Evolutionary conservation across 2,797 vertebrate genomes (phyloP), one percentile per base, ranked within the genome.

Genomic region (Buphagus erythrorhynchus): DNA sequence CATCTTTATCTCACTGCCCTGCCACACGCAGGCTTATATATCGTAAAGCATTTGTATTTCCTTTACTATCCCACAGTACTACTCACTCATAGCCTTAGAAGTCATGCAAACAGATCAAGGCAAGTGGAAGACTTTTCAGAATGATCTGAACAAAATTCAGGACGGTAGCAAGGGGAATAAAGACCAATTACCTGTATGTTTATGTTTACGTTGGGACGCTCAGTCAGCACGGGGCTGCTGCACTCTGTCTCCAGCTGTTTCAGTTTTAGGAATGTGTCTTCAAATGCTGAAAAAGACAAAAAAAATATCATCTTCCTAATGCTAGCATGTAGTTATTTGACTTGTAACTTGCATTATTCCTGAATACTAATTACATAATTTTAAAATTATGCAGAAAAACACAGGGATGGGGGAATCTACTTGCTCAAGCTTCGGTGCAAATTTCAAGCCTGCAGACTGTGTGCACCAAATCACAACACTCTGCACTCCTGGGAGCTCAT

Each of bases 241-340:
- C 21, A 40, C 81, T 99, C 99, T 57, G 98, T 71, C 90, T 99
- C 99, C 93, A 99, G 96, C 88, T 99, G 98, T 63, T 99, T 99
- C 89, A 99, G 97, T 74, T 98, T 99, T 82, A 98, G 97, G 40
- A 99, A 98, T 1, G 97, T 91, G 43, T 99, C 99, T 98, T 97
- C 97, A 80, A 97, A 96, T 6, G 79, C 98, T 98, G 67, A 49
- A 82, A 74, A 42, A 95, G 54, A 91, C 26, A 86, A 65, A 86
- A 72, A 91, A 78, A 3, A 12, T 5, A 49, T 19, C 3, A 63
- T 33, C 19, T 18, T 67, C 18, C 83, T 52, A 71, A 81, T 15
- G 36, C 11, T 72, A 77, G 13, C 2, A 0, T 31, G 31, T 35
- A 75, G 51, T 26, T 35, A 58, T 16, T 6, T 18, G 69, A 51